Conservation (phyloP, 2,797 vertebrate genomes). For the Decapterus maruadsi region DNA sequence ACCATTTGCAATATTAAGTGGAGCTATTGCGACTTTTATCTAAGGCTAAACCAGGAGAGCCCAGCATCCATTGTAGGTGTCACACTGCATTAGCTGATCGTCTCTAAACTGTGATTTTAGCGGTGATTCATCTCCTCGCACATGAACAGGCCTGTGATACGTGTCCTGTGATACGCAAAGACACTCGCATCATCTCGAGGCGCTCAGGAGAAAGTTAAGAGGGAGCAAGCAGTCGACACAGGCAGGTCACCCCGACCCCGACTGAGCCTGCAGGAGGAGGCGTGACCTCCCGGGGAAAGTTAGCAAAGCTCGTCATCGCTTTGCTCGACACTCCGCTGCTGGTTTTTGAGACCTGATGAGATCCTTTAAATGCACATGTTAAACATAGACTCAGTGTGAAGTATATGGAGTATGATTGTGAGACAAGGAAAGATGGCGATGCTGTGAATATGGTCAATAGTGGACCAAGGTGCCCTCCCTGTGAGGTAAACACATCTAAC, state of each 20-base stretch:
- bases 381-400: not conserved
- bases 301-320: not conserved
- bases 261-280: not conserved
- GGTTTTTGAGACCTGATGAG: not conserved
- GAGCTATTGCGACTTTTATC: not conserved
- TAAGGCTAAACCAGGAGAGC: conserved; percentile 1
- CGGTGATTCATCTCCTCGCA: conserved; percentile 47
- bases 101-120: conserved; percentile 43
- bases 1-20: conserved; percentile 6
- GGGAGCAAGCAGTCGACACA: conserved; percentile 25
- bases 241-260: conserved; percentile 28
- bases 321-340: not conserved
- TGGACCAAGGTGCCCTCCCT: not conserved
- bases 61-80: conserved; percentile 22
- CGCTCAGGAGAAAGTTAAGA: conserved; percentile 21
- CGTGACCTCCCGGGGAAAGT: not conserved
- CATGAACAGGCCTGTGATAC: conserved; percentile 39
- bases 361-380: not conserved
- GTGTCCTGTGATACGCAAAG: conserved; percentile 37
- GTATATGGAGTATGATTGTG: not conserved
- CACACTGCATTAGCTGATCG: conserved; percentile 25
- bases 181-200: conserved; percentile 28
- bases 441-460: too few relatives aligned
- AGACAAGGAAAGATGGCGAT: not conserved
- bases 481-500: not conserved